Conservation (phyloP, 2,113 vertebrate species). For the Dermatemys mawii region DNA sequence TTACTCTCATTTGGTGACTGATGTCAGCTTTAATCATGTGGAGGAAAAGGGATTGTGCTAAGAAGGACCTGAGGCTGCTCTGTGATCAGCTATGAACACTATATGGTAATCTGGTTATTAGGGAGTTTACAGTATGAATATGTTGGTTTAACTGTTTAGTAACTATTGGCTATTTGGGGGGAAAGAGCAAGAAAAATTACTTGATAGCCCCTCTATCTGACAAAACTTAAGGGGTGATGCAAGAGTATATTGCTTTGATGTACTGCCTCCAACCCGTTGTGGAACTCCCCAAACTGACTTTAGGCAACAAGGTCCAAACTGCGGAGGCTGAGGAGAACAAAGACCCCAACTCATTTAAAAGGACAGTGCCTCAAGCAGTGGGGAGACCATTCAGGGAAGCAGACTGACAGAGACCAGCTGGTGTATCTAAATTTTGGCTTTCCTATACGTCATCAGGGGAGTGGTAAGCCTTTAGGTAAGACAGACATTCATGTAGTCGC, state of each 20-base stretch:
- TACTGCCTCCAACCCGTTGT: neutral
- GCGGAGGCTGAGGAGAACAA: neutral
- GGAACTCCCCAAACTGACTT: accelerated
- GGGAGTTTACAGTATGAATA: neutral
- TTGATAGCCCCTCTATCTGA: neutral
- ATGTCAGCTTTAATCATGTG: neutral
- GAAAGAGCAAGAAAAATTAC: neutral
- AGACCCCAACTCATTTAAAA: neutral
- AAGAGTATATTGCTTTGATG: neutral
- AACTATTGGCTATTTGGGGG: neutral
- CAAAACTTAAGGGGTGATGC: neutral
- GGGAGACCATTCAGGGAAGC: neutral
- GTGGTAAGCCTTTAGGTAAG: neutral
- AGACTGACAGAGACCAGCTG: neutral
- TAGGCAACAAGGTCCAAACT: neutral
- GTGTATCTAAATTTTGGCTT: neutral
- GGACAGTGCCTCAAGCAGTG: neutral
- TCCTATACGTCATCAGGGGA: neutral
- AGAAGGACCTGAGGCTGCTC: neutral
- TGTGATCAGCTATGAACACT: neutral
- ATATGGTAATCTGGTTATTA: neutral
- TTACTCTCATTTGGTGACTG: too few relatives aligned
- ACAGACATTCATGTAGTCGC: neutral
- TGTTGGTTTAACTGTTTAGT: neutral
- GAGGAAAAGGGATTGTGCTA: neutral